Conservation (phyloP, 2,888 invertebrate species). For the Neoitamus cyanurus region DNA sequence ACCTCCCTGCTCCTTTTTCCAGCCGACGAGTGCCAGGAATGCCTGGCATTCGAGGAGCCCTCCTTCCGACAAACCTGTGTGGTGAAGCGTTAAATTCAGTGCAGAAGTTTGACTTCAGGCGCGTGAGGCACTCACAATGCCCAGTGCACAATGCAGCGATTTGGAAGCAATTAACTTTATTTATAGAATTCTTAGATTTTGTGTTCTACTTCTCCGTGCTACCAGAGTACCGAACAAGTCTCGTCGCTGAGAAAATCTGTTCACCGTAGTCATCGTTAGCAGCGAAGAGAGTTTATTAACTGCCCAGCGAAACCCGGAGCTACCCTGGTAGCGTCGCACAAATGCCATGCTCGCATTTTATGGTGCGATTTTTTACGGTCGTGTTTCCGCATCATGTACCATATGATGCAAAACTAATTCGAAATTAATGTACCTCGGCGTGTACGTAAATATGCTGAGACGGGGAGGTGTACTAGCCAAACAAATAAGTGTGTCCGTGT, state of each 20-base stretch:
- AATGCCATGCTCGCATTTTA: slow-evolving; percentile 45
- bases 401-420: slow-evolving; percentile 68
- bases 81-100: slow-evolving; percentile 50
- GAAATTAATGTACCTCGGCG: slow-evolving; percentile 65
- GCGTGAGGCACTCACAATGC: slow-evolving; percentile 33
- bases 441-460: slow-evolving; percentile 43
- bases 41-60: slow-evolving; percentile 24
- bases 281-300: background rate
- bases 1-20: background rate
- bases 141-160: slow-evolving; percentile 48
- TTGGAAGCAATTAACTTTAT: slow-evolving; percentile 53
- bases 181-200: slow-evolving; percentile 48
- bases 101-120: slow-evolving; percentile 51
- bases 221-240: background rate
- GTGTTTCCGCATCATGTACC: slow-evolving; percentile 66
- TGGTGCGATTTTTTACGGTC: slow-evolving; percentile 50
- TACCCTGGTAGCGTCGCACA: slow-evolving; percentile 22
- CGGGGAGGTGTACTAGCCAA: slow-evolving; percentile 15
- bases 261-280: background rate
- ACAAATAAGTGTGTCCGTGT: slow-evolving; percentile 42
- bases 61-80: slow-evolving; percentile 7
- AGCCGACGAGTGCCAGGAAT: slow-evolving; percentile 42
- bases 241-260: background rate
- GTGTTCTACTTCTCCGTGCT: slow-evolving; percentile 6
- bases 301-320: background rate